Base-by-base conservation (phyloP, 2,797 vertebrate genomes). In the Lagodon rhomboides region DNA sequence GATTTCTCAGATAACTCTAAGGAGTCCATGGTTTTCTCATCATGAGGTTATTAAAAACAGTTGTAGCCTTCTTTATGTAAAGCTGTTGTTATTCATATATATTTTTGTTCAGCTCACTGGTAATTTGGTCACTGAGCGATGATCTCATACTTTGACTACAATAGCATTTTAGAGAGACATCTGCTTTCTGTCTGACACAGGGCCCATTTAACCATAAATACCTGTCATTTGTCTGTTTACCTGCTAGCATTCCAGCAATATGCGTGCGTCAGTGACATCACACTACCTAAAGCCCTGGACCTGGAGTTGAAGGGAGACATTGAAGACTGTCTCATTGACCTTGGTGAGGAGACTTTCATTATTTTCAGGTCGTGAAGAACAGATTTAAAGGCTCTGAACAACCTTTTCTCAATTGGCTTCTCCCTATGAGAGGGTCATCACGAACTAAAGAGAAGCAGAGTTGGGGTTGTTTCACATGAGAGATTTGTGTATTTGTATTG, bases 281-380 rank as follows among this genome's bases (percentile, higher is more conserved):
- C 87, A 0, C 73, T 96, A 46, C 89, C 92, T 0, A 91, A 94
- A 74, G 95, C 90, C 9, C 75, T 96, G 83, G 67, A 93, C 43
- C 10, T 89, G 68, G 88, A 96, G 77, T 89, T 96, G 72, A 87
- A 17, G 0, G 95, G 95, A 54, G 92, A 95, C 80, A 93, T 94
- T n/a, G 94, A 96, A 82, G 92, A 95, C 49, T 95, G 94, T 59
- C 88, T 96, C 6, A 85, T 94, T 20, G 92, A 93, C 43, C 73
- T 96, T 3, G 94, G 96, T 96, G 75, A 93, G 90, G 72, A 56
- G 1, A 27, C 61, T 3, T 8, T 30, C 12, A 7, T 43, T 4
- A 20, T n/a, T 34, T 49, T 1, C 3, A 20, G 16, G 18, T 18
- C 6, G 20, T 12, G 34, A 4, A 43, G 15, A 65, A 63, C 1